Conservation (phyloP, 2,797 vertebrate genomes). For the Cygnus olor region DNA sequence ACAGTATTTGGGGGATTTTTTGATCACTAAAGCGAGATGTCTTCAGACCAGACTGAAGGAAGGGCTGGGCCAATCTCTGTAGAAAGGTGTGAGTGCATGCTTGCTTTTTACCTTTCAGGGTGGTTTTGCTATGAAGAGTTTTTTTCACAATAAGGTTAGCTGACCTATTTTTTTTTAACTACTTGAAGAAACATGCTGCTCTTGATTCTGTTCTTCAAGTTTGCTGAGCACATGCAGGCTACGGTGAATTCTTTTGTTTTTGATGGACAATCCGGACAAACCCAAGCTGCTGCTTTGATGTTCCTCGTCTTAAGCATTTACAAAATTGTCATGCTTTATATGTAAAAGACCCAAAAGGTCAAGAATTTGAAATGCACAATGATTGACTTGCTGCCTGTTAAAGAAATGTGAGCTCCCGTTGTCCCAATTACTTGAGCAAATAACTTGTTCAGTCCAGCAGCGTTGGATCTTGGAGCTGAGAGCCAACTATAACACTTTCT, state of each 20-base stretch:
- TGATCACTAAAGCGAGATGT: neutral
- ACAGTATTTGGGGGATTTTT: accelerated
- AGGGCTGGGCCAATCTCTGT: neutral
- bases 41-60: neutral
- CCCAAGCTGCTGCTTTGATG: neutral
- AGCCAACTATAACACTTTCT: neutral
- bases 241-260: neutral
- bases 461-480: neutral
- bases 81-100: neutral
- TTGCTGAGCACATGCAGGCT: neutral
- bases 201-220: neutral
- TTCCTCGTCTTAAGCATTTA: neutral
- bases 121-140: neutral
- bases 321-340: neutral
- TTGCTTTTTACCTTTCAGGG: neutral
- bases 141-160: neutral
- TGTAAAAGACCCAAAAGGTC: neutral
- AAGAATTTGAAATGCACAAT: neutral
- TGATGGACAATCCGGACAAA: neutral
- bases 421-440: neutral
- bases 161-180: neutral
- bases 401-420: neutral
- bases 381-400: neutral
- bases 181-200: neutral
- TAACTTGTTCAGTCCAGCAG: neutral